Evolutionary conservation across 1,140 invertebrate genomes (phyloP).

Genomic region (Saccostrea echinata): DNA sequence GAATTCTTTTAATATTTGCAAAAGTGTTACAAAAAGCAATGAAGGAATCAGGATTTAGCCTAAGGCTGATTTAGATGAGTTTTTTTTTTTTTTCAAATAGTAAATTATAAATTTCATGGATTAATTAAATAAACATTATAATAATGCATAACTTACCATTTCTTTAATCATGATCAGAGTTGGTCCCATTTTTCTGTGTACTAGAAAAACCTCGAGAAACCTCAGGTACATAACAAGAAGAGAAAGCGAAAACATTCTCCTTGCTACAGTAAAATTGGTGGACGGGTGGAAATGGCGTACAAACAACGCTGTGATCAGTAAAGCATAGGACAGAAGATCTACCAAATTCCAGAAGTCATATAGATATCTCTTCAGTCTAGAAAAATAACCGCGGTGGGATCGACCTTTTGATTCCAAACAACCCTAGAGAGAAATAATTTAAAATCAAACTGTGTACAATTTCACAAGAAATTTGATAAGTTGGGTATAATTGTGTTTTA

Average conservation of each 20-base stretch:
- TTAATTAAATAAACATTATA: no score
- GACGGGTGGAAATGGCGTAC: conserved; percentile 9
- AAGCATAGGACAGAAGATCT: conserved; percentile 19
- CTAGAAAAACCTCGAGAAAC: conserved; percentile 41
- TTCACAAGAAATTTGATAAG: no score
- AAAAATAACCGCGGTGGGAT: background rate
- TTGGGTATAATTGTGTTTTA: no score
- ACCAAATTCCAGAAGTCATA: conserved; percentile 53
- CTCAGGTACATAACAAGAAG: conserved; percentile 50
- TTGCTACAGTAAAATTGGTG: background rate
- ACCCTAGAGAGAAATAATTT: background rate
- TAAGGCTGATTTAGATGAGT: no score
- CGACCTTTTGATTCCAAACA: background rate
- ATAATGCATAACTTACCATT: no score
- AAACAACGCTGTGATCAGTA: conserved; percentile 28
- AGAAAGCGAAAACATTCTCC: conserved; percentile 33
- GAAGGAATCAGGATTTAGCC: no score
- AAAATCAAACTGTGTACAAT: no score
- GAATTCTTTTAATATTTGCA: no score
- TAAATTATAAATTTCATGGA: no score
- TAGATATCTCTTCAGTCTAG: conserved; percentile 40
- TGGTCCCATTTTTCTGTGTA: conserved; percentile 41
- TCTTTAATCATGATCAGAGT: conserved; percentile 54
- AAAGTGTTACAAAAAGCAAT: no score
- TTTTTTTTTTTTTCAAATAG: no score